phyloP scores from a whole-genome alignment of 2,888 invertebrate species.

The Lymantria monacha region DNA sequence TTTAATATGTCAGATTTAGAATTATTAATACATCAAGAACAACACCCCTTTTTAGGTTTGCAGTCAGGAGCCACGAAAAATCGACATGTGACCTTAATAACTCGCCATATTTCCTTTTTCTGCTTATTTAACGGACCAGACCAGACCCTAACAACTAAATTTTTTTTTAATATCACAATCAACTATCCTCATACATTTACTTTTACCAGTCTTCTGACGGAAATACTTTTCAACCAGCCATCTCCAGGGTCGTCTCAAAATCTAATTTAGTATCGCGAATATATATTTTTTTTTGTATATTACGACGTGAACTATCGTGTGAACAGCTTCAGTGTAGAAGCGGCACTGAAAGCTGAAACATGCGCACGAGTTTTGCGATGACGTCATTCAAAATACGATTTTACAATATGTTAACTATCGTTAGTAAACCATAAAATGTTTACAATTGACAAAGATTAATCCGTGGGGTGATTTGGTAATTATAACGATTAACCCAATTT shows the following conservation, averaged over 20 bases:
- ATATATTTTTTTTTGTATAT: constrained; percentile 1
- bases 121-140: no score
- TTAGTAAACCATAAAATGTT: constrained; percentile 12
- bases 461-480: no score
- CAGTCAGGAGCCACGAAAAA: no score
- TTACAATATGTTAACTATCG: constrained; percentile 17
- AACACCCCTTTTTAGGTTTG: no score
- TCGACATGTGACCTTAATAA: no score
- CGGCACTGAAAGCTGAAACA: constrained; percentile 46
- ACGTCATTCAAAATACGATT: constrained; percentile 25
- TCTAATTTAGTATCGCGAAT: constrained; percentile 23
- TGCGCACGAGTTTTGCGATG: constrained; percentile 43
- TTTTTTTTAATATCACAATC: no score
- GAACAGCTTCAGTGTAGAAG: constrained; percentile 26
- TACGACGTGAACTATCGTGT: constrained; percentile 23
- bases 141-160: no score
- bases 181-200: not conserved
- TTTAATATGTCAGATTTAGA: no score
- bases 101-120: no score
- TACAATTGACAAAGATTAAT: not conserved
- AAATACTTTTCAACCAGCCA: constrained; percentile 10
- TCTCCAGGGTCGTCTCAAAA: constrained; percentile 10
- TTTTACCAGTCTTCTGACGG: not conserved
- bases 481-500: no score
- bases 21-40: no score